Percentiles rank a stretch among this genome's conserved stretches.
phyloP scores from a whole-genome alignment of 2,113 vertebrate species.

The Nanger granti region DNA sequence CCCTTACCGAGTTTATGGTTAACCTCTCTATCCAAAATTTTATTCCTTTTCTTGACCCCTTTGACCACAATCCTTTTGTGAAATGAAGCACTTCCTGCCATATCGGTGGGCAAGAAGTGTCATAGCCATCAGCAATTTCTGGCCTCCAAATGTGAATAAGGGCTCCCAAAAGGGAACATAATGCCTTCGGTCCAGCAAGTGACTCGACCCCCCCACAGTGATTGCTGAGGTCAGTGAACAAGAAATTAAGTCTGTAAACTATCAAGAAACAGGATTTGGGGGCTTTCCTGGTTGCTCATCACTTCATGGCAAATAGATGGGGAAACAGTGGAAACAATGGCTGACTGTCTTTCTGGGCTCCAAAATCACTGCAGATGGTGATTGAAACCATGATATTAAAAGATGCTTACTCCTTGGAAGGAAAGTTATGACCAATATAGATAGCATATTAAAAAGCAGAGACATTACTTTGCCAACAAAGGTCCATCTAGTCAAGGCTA shows the following conservation, averaged over 20 bases:
- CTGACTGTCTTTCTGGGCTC: too few relatives aligned
- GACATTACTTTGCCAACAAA: too few relatives aligned
- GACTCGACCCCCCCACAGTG: not conserved
- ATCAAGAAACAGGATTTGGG: not conserved
- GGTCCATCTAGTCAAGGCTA: too few relatives aligned
- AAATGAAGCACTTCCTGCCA: not conserved
- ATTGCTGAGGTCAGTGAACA: not conserved
- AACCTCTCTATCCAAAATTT: not conserved
- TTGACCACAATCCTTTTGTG: not conserved
- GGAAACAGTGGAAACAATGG: too few relatives aligned
- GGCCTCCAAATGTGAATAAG: not conserved
- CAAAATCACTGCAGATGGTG: too few relatives aligned
- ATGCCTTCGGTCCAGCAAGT: not conserved
- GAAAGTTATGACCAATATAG: too few relatives aligned
- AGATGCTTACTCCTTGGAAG: too few relatives aligned
- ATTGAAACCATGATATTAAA: too few relatives aligned
- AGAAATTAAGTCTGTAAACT: not conserved
- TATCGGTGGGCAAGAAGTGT: not conserved
- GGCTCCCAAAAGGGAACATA: not conserved
- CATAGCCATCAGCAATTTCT: not conserved
- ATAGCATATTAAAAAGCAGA: too few relatives aligned
- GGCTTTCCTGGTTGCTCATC: not conserved
- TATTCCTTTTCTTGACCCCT: not conserved
- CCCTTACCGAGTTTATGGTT: not conserved
- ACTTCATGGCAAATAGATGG: too few relatives aligned